Evolutionary conservation across 2,113 vertebrate genomes (phyloP).

Genomic region (Saccopteryx leptura): DNA sequence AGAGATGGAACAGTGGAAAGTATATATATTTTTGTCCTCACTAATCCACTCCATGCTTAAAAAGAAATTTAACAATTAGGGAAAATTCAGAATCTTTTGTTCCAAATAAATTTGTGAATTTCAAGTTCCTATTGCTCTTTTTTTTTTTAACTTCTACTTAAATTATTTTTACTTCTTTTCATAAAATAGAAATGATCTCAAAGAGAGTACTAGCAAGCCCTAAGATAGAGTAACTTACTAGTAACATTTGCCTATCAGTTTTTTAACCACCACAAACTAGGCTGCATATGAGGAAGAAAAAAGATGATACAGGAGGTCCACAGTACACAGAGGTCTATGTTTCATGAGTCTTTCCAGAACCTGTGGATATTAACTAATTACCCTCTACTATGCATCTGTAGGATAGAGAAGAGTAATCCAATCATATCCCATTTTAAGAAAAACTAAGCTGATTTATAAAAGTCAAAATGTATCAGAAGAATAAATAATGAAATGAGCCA

Average conservation of each 20-base stretch:
- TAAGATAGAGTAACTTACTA: not conserved
- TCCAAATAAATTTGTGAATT: not conserved
- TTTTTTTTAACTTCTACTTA: conserved; percentile 5
- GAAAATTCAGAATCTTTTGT: not conserved
- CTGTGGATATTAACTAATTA: conserved; percentile 53
- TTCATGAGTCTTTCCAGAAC: conserved; percentile 55
- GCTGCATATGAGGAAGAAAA: not conserved
- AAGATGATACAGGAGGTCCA: not conserved
- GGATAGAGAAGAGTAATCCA: not conserved
- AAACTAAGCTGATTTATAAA: conserved; percentile 66
- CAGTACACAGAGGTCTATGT: not conserved
- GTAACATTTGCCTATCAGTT: not conserved
- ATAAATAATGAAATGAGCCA: conserved; percentile 63
- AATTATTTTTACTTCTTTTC: conserved; percentile 55
- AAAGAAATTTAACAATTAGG: conserved; percentile 29
- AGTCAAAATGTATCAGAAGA: conserved; percentile 26
- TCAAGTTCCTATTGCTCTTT: not conserved
- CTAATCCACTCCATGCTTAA: not conserved
- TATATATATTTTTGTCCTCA: not conserved
- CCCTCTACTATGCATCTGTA: not conserved
- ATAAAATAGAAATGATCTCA: not conserved
- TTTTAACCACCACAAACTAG: conserved; percentile 8
- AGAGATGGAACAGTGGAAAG: not conserved
- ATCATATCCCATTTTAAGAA: conserved; percentile 59
- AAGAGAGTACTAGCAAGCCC: not conserved